Base-by-base conservation (phyloP, 2,888 invertebrate species). In the Drosophila formosana region DNA sequence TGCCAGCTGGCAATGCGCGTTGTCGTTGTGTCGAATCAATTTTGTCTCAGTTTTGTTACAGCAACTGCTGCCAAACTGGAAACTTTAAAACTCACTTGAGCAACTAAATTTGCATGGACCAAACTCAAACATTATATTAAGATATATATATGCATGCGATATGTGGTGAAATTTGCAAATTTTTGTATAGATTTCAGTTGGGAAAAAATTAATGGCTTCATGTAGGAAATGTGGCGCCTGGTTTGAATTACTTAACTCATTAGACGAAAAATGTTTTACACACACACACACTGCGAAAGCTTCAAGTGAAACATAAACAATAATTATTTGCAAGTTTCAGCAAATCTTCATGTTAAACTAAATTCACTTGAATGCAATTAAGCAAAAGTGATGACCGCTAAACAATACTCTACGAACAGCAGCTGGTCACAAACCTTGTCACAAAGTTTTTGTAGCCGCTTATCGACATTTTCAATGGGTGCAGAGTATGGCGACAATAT, bases 41-140 rank as follows among this genome's bases (percentile, higher is more conserved):
- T 83, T 85, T 82, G 86, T 64, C 69, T 82, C 85, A 82, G 60
- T 69, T 78, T 64, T 56, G 69, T 66, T 67, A 37, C 56, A 50
- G 46, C 87, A 61, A 62, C 63, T 63, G 52, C 53, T 41, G 41
- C 82, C 68, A 73, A 82, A 87, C 88, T 60, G 74, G 87, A 71
- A 84, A 63, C 53, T 37, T 37, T 6, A 11, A 53, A 53, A 28
- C 39, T 43, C 50, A 70, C 84, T 78, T 87, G 60, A 55, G 82
- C 88, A 84, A 84, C 82, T 62, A 74, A 78, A 80, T 88, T 85
- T 77, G 85, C 85, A 82, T 82, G 76, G 66, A 53, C 65, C 52
- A 41, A 41, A 18, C 3, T 41, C 39, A 41, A 41, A 41, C 39
- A 41, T 13, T 55, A 32, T 55, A 55, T 55, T 23, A 13, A n/a